These are phyloP conservation scores for pig (Sus scrofa) DNA, from an alignment of 2,113 vertebrate species.

Conservation along the genomic window DNA sequence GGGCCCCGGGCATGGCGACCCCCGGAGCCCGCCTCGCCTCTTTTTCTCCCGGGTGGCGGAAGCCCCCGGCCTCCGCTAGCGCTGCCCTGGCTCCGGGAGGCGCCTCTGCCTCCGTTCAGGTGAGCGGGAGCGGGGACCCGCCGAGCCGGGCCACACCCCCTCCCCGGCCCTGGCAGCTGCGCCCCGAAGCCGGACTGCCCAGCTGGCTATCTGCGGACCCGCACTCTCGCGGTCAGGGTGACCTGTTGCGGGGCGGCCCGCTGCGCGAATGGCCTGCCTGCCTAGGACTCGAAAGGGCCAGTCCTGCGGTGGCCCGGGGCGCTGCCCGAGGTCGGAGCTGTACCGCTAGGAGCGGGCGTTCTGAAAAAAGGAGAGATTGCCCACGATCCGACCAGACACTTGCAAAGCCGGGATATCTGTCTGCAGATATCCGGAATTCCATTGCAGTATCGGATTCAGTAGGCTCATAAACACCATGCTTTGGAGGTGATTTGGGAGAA, in stretches of 20 bases:
- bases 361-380: background rate
- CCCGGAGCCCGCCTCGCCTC: background rate
- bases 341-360: background rate
- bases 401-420: constrained; percentile 47
- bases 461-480: constrained; percentile 49
- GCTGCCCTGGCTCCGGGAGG: background rate
- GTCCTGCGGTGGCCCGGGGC: background rate
- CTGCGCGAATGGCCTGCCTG: background rate
- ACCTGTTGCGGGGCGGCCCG: constrained; percentile 78
- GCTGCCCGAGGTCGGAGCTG: background rate
- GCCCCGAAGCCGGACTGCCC: background rate
- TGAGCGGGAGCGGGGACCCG: background rate
- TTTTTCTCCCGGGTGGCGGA: background rate
- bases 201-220: background rate
- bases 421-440: constrained; percentile 59
- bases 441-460: constrained; percentile 50
- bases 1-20: background rate
- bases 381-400: constrained; percentile 11
- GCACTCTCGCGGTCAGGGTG: constrained; percentile 42
- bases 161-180: background rate
- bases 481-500: constrained; percentile 22
- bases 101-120: constrained; percentile 39
- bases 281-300: background rate
- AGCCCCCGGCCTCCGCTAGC: background rate
- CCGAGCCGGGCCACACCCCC: constrained; percentile 79